Percentiles rank a stretch among this genome's conserved stretches.
Evolutionary conservation across 1,140 invertebrate species (phyloP).

Genomic region (Cotesia chilonis): DNA sequence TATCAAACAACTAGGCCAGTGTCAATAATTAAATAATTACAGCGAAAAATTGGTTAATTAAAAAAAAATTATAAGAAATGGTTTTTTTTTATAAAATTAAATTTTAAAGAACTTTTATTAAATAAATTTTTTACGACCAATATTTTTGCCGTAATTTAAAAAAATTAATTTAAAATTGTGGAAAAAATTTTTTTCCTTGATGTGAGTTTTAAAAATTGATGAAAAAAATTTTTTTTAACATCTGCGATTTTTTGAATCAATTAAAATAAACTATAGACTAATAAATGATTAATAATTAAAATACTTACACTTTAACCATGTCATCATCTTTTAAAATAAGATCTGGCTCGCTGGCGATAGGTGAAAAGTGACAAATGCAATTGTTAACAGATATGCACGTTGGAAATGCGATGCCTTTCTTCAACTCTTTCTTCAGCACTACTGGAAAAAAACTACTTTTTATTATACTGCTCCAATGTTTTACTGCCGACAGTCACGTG

Average conservation of each 20-base stretch:
- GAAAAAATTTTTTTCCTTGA: too few relatives aligned
- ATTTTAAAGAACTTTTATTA: not conserved
- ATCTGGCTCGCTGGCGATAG: conserved; percentile 91
- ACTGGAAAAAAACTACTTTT: conserved; percentile 34
- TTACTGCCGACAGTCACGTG: conserved; percentile 13
- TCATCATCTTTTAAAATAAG: conserved; percentile 90
- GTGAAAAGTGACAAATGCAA: conserved; percentile 98
- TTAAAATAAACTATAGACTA: conserved; percentile 14
- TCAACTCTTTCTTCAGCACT: conserved; percentile 86
- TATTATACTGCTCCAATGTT: too few relatives aligned
- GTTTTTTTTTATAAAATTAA: not conserved
- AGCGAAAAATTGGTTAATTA: too few relatives aligned
- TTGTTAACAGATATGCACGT: conserved; percentile 99
- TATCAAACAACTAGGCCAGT: too few relatives aligned
- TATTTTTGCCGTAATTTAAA: conserved; percentile 7
- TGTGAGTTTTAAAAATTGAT: too few relatives aligned
- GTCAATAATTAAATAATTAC: conserved; percentile 52
- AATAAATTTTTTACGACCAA: not conserved
- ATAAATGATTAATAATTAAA: not conserved
- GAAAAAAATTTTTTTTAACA: not conserved
- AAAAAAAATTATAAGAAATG: not conserved
- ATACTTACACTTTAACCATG: conserved; percentile 95
- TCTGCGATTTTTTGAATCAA: not conserved
- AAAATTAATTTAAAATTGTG: not conserved
- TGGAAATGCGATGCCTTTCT: conserved; percentile 98